A percentile compares a stretch with the other conserved stretches of the same genome.
Evolutionary conservation across 1,140 invertebrate species (phyloP).

Genomic region (Aethina tumida): DNA sequence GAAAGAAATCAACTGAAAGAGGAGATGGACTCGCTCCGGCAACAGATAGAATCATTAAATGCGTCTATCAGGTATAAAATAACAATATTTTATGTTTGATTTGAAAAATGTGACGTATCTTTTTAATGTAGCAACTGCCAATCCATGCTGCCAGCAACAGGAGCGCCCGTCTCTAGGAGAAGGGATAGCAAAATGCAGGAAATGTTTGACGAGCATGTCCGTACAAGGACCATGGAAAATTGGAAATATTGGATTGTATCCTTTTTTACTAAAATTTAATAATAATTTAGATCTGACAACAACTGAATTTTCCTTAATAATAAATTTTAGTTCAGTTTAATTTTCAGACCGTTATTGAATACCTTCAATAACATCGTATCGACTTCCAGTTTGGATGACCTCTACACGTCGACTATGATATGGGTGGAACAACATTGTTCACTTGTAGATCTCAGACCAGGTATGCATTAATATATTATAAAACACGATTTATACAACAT

Average conservation of each 20-base stretch:
- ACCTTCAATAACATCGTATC: conserved; percentile 88
- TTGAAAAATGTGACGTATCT: conserved; percentile 2
- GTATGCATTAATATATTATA: no score
- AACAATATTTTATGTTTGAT: conserved; percentile 1
- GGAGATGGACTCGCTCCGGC: conserved; percentile 76
- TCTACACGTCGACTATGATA: conserved; percentile 80
- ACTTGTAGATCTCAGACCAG: conserved; percentile 81
- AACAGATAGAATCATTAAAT: conserved; percentile 85
- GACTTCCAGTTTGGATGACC: conserved; percentile 80
- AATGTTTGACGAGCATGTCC: conserved; percentile 89
- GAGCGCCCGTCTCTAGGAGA: conserved; percentile 83
- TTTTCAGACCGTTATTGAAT: conserved; percentile 76
- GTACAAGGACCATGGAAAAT: conserved; percentile 73
- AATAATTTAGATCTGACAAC: not conserved
- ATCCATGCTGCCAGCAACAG: conserved; percentile 88
- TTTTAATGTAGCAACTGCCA: conserved; percentile 72
- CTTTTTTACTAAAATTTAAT: conserved; percentile 33
- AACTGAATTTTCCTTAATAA: conserved; percentile 31
- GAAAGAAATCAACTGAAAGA: conserved; percentile 82
- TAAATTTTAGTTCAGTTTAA: conserved; percentile 72
- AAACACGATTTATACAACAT: no score
- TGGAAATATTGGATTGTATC: conserved; percentile 99
- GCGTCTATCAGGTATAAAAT: conserved; percentile 68
- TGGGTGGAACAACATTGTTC: conserved; percentile 97
- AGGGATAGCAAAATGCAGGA: conserved; percentile 87